Evolutionary conservation across 2,888 invertebrate species (phyloP), one percentile per base, ranked within the genome.

Genomic region (Idaea aversata): DNA sequence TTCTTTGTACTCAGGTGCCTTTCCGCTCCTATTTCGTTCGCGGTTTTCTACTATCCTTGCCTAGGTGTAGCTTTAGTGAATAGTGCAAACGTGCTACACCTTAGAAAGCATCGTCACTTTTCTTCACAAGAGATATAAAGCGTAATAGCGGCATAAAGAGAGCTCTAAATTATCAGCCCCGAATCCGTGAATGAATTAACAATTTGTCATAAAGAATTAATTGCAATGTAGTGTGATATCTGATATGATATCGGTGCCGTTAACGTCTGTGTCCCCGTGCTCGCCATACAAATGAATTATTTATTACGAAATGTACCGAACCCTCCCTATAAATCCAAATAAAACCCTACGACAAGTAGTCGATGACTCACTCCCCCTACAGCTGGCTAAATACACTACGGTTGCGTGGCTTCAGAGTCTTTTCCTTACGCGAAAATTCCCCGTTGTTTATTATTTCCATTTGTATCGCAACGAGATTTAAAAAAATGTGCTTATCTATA

Each of bases 261-360:
- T 69, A 69, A 34, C 34, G 59, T 63, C 62, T 13, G 13, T 13
- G 47, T 47, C 47, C 47, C 61, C 34, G 47, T 60, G 60, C 63
- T 36, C 61, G 61, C 13, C 65, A 69, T 67, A 67, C 67, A 69
- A 69, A 73, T 73, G 64, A 71, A 72, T 74, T 70, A 72, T 72
- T 71, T 65, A 70, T 70, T 62, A 67, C 66, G 62, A 67, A 65
- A 67, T 70, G 59, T 61, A 67, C 70, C 63, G 71, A 65, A 64
- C 73, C 72, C 73, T 76, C 34, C 74, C 71, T 72, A 77, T 76
- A 75, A 78, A 79, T 75, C 75, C 74, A 71, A 75, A 78, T 77
- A 77, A 77, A 75, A 68, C 68, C 64, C 61, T 64, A 62, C 63
- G 65, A 67, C 65, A 67, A 57, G 66, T 72, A 68, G 71, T 72